A percentile compares a stretch with the other conserved stretches of the same genome.
phyloP scores from a whole-genome alignment of 2,888 invertebrate species.

The Actias luna region DNA sequence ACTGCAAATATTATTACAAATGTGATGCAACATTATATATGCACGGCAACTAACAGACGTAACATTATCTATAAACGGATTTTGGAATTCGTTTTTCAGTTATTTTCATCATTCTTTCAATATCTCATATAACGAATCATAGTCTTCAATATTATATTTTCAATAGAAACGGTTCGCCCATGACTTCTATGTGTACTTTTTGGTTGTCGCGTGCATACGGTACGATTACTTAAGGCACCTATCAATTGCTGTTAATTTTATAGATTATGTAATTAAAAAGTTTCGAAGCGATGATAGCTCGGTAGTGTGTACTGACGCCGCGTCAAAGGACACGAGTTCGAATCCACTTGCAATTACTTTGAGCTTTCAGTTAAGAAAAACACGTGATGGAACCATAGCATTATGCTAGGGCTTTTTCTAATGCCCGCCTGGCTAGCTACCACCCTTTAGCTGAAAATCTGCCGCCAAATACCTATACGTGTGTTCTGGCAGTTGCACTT shows the following conservation, averaged over 20 bases:
- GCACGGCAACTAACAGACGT: not conserved
- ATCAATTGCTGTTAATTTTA: not conserved
- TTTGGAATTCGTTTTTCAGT: not conserved
- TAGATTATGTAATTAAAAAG: not conserved
- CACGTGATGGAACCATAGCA: too few relatives aligned
- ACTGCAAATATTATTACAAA: not conserved
- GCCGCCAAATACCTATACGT: too few relatives aligned
- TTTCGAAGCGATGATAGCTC: too few relatives aligned
- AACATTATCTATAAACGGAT: not conserved
- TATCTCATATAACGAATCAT: not conserved
- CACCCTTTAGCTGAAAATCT: too few relatives aligned
- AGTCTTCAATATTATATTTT: too few relatives aligned
- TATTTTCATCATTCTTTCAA: not conserved
- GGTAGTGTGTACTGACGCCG: too few relatives aligned
- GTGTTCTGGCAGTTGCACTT: too few relatives aligned
- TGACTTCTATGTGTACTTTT: not conserved
- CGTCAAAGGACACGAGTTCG: too few relatives aligned
- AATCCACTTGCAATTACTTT: too few relatives aligned
- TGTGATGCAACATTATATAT: not conserved
- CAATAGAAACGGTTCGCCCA: not conserved
- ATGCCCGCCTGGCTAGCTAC: too few relatives aligned
- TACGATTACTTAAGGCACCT: not conserved
- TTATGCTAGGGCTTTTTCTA: too few relatives aligned
- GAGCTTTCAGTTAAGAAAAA: too few relatives aligned
- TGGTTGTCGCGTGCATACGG: not conserved